These are phyloP conservation scores for Tretioscincus oriximinensis DNA, from an alignment of 2,113 vertebrate species.

Conservation along the genomic window DNA sequence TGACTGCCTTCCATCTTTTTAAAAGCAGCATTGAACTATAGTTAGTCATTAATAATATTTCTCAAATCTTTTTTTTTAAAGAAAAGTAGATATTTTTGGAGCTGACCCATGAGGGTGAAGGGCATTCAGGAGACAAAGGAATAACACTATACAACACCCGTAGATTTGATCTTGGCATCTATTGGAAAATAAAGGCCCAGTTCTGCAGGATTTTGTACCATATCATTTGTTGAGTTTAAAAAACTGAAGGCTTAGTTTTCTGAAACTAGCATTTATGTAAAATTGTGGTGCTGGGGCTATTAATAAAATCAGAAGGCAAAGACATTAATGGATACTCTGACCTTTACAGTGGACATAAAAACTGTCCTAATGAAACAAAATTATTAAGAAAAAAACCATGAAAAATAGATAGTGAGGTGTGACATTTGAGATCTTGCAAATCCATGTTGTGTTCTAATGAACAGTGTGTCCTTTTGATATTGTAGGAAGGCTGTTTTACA, in stretches of 20 bases:
- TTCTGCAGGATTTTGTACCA: neutral
- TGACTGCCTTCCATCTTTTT: too few species aligned
- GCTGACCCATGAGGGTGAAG: too few species aligned
- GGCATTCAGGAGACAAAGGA: too few species aligned
- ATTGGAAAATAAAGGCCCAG: conserved; percentile 9
- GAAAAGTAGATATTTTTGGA: too few species aligned
- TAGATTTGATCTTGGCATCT: neutral
- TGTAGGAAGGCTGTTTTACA: neutral
- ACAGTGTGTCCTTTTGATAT: conserved; percentile 25
- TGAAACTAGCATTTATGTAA: conserved; percentile 32
- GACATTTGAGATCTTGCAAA: conserved; percentile 38
- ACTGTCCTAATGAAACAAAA: conserved; percentile 24
- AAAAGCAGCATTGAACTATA: too few species aligned
- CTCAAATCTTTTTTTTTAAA: too few species aligned
- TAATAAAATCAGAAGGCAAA: conserved; percentile 47
- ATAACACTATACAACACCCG: too few species aligned
- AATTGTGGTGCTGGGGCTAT: conserved; percentile 50
- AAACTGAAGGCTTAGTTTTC: conserved; percentile 12
- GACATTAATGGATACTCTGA: conserved; percentile 36
- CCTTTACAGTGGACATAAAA: conserved; percentile 46
- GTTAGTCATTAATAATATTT: too few species aligned
- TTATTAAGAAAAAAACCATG: conserved; percentile 23
- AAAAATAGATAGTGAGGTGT: neutral
- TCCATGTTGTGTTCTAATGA: neutral
- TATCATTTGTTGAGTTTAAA: conserved; percentile 35